Evolutionary conservation across 2,888 invertebrate genomes (phyloP).

Genomic region (Stictocephala bisonia): DNA sequence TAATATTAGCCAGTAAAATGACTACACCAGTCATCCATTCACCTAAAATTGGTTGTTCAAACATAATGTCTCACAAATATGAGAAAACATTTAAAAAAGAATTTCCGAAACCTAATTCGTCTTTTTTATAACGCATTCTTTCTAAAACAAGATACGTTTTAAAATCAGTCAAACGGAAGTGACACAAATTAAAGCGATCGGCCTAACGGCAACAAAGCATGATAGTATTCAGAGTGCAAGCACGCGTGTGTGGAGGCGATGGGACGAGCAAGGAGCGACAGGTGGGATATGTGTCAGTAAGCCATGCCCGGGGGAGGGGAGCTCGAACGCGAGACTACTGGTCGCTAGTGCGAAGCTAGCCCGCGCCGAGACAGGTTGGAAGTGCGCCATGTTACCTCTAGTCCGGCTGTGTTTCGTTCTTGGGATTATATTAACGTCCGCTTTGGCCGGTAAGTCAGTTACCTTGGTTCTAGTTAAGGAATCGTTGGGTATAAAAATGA

Average conservation of each 20-base stretch:
- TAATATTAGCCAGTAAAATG: too few species aligned
- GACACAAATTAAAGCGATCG: too few species aligned
- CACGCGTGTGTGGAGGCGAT: too few species aligned
- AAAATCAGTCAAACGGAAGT: background rate
- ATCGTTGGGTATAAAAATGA: too few species aligned
- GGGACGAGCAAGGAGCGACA: too few species aligned
- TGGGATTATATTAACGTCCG: constrained; percentile 25
- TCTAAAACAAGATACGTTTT: background rate
- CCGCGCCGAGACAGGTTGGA: background rate
- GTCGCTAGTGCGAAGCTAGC: constrained; percentile 16
- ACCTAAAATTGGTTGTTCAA: too few species aligned
- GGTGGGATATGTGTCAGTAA: constrained; percentile 38
- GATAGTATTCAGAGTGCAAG: constrained; percentile 5
- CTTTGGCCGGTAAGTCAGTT: too few species aligned
- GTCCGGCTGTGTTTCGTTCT: constrained; percentile 22
- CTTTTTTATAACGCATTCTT: background rate
- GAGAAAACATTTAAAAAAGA: too few species aligned
- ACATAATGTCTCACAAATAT: too few species aligned
- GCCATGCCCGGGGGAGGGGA: constrained; percentile 1
- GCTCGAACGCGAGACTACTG: background rate
- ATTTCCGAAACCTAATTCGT: background rate
- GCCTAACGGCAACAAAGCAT: constrained; percentile 22
- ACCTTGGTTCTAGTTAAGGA: too few species aligned
- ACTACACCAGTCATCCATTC: too few species aligned
- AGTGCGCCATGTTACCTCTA: constrained; percentile 21